Evolutionary conservation across 2,113 vertebrate species (phyloP).

Genomic region (Ia io): DNA sequence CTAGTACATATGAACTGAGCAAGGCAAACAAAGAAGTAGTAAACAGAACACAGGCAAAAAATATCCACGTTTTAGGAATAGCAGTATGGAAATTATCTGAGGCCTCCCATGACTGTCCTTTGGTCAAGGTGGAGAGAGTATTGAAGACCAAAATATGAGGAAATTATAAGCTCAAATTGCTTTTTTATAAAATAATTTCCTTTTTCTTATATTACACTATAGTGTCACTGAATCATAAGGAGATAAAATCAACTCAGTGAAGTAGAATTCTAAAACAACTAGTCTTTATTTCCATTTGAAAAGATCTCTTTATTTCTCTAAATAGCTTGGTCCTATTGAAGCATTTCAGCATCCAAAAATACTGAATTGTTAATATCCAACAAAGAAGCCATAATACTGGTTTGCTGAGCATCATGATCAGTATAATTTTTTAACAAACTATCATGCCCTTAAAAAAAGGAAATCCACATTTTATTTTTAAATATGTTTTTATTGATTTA

Average conservation of each 20-base stretch:
- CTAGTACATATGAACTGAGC: neutral
- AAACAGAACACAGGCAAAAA: neutral
- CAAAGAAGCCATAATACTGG: slow-evolving; percentile 60
- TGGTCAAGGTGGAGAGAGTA: neutral
- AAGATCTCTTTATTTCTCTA: neutral
- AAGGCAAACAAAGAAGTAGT: neutral
- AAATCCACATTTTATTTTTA: neutral
- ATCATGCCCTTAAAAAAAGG: slow-evolving; percentile 53
- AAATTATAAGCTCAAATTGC: neutral
- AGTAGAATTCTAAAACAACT: neutral
- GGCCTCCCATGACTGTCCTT: neutral
- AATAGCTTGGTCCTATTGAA: slow-evolving; percentile 32
- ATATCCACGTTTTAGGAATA: neutral
- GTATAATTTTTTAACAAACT: slow-evolving; percentile 75
- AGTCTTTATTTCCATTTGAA: neutral
- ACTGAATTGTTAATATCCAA: slow-evolving; percentile 16
- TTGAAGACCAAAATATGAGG: neutral
- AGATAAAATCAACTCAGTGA: slow-evolving; percentile 14
- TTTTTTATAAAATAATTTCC: neutral
- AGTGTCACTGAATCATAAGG: neutral
- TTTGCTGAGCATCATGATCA: slow-evolving; percentile 47
- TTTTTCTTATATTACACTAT: slow-evolving; percentile 18
- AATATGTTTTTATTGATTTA: too few species aligned
- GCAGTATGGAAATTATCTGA: neutral
- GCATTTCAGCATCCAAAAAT: slow-evolving; percentile 56